These are phyloP conservation scores for Boleophthalmus pectinirostris DNA, from an alignment of 2,113 vertebrate species.

Conservation along the genomic window DNA sequence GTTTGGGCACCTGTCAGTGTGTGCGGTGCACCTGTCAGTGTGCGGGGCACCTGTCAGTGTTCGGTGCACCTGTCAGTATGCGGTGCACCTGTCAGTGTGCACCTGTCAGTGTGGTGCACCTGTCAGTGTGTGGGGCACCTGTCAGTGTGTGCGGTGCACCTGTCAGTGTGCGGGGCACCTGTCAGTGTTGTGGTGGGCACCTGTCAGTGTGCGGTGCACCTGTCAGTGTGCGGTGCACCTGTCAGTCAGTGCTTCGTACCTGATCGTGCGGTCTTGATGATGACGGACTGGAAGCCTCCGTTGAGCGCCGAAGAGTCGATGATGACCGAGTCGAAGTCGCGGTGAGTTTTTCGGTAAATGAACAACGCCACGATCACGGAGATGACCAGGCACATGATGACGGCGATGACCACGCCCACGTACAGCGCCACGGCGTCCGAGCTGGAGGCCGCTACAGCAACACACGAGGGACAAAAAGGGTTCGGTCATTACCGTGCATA, in stretches of 20 bases:
- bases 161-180: too few species aligned
- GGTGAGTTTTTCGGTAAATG: slow-evolving; percentile 94
- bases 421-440: slow-evolving; percentile 92
- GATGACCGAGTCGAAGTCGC: slow-evolving; percentile 92
- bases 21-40: too few species aligned
- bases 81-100: too few species aligned
- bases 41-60: too few species aligned
- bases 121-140: too few species aligned
- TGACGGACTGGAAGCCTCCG: slow-evolving; percentile 93
- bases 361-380: slow-evolving; percentile 88
- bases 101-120: too few species aligned
- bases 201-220: too few species aligned
- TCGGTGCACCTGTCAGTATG: too few species aligned
- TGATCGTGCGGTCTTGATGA: slow-evolving; percentile 93
- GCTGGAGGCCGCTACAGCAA: slow-evolving; percentile 84
- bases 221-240: too few species aligned
- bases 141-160: too few species aligned
- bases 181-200: too few species aligned
- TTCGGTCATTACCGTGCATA: not conserved
- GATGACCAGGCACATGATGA: slow-evolving; percentile 94
- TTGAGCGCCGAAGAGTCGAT: slow-evolving; percentile 92
- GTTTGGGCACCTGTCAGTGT: too few species aligned
- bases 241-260: slow-evolving; percentile 80
- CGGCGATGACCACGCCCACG: slow-evolving; percentile 89
- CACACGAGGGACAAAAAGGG: slow-evolving; percentile 6